phyloP scores from a whole-genome alignment of 2,888 invertebrate genomes.

The Odiellus spinosus region DNA sequence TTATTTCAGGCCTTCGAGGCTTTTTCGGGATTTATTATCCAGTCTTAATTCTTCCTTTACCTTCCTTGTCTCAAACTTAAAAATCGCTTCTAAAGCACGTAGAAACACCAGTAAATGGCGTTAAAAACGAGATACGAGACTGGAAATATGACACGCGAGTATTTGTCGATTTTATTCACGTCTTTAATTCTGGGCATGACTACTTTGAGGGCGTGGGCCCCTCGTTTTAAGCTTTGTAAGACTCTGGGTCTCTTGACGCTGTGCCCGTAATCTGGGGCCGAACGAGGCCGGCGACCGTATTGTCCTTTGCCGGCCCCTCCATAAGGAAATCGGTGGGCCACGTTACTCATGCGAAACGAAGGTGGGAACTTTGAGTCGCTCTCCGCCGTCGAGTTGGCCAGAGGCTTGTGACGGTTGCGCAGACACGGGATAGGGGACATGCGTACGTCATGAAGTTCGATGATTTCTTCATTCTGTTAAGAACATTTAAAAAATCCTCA shows the following conservation, averaged over 20 bases:
- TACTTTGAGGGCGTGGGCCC: slow-evolving; percentile 69
- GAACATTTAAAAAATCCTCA: slow-evolving; percentile 4
- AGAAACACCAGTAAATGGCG: slow-evolving; percentile 88
- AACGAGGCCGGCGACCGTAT: slow-evolving; percentile 7
- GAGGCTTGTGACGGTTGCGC: slow-evolving; percentile 32
- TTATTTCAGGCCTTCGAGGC: no score
- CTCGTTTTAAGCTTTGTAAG: slow-evolving; percentile 61
- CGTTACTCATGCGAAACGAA: slow-evolving; percentile 45
- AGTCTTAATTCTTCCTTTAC: no score
- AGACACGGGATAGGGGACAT: slow-evolving; percentile 70
- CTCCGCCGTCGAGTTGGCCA: slow-evolving; percentile 26
- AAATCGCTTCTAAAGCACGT: slow-evolving; percentile 43
- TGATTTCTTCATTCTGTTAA: slow-evolving; percentile 50
- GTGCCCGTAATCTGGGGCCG: slow-evolving; percentile 11
- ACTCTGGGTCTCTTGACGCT: slow-evolving; percentile 30
- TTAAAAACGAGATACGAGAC: slow-evolving; percentile 91
- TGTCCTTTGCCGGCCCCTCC: slow-evolving; percentile 7
- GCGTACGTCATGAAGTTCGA: slow-evolving; percentile 70
- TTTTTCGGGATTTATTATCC: no score
- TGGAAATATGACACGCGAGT: slow-evolving; percentile 87
- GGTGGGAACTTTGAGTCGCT: slow-evolving; percentile 44
- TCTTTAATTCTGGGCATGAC: slow-evolving; percentile 81
- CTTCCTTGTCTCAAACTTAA: no score
- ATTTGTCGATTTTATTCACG: slow-evolving; percentile 95
- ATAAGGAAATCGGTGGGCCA: slow-evolving; percentile 12